phyloP scores from a whole-genome alignment of 2,797 vertebrate species.

The Scleropages formosus region DNA sequence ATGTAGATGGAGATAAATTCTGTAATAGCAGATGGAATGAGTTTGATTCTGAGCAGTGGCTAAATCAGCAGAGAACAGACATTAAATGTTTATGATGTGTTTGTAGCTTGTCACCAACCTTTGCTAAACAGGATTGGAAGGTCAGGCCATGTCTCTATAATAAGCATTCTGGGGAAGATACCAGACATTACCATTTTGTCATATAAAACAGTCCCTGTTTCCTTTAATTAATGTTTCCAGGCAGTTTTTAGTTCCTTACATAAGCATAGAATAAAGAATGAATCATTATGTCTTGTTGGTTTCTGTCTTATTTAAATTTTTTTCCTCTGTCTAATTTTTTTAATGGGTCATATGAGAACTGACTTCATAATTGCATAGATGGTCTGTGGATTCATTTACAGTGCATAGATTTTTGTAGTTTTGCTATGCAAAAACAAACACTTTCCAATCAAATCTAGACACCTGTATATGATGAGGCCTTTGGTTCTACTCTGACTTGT shows the following conservation, averaged over 20 bases:
- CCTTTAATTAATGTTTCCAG: conserved; percentile 8
- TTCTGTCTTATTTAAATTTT: neutral
- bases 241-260: neutral
- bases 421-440: too few species aligned
- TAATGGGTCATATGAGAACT: neutral
- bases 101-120: conserved; percentile 34
- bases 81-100: conserved; percentile 43
- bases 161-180: conserved; percentile 42
- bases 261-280: neutral
- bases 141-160: conserved; percentile 46
- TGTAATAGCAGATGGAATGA: conserved; percentile 11
- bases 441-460: too few species aligned
- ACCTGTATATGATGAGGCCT: too few species aligned
- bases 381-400: neutral
- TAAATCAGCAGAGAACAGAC: conserved; percentile 36
- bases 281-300: neutral
- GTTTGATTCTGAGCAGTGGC: conserved; percentile 20
- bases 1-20: conserved; percentile 32
- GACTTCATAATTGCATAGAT: neutral
- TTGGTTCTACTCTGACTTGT: too few species aligned
- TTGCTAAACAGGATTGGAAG: conserved; percentile 32
- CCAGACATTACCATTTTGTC: conserved; percentile 45
- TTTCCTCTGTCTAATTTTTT: neutral
- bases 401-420: conserved; percentile 13
- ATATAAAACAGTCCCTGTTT: conserved; percentile 23